Evolutionary conservation across 2,113 vertebrate species (phyloP).

Genomic region (Plectropomus leopardus): DNA sequence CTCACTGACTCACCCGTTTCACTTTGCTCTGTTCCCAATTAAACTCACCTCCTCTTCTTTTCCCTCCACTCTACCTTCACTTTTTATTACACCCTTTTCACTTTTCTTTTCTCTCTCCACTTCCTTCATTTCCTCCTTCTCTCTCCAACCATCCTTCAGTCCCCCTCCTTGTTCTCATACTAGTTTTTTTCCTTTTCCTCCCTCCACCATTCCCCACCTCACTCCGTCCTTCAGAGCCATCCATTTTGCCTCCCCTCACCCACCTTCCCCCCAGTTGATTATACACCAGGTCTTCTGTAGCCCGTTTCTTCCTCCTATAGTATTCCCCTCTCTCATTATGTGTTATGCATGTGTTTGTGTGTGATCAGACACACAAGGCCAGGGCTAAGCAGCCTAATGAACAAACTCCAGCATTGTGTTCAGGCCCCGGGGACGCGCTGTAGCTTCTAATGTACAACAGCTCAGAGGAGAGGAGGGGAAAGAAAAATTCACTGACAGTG

Average conservation of each 20-base stretch:
- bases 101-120: not conserved
- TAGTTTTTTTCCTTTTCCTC: not conserved
- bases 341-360: constrained; percentile 70
- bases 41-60: constrained; percentile 14
- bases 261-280: constrained; percentile 52
- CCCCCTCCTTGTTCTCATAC: not conserved
- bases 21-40: constrained; percentile 34
- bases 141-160: not conserved
- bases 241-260: constrained; percentile 25
- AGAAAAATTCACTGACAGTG: constrained; percentile 51
- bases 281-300: constrained; percentile 59
- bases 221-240: constrained; percentile 1
- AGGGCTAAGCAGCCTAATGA: constrained; percentile 78
- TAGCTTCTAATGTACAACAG: constrained; percentile 75
- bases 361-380: constrained; percentile 75
- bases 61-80: not conserved
- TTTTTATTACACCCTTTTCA: not conserved
- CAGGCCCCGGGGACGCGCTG: constrained; percentile 60
- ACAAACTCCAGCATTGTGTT: constrained; percentile 79
- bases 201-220: not conserved
- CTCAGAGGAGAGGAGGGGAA: constrained; percentile 57
- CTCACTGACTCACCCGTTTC: constrained; percentile 6
- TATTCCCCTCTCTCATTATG: constrained; percentile 72
- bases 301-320: constrained; percentile 41
- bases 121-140: constrained; percentile 1